Conservation (phyloP, 2,113 vertebrate species). For the Callopanchax toddi region DNA sequence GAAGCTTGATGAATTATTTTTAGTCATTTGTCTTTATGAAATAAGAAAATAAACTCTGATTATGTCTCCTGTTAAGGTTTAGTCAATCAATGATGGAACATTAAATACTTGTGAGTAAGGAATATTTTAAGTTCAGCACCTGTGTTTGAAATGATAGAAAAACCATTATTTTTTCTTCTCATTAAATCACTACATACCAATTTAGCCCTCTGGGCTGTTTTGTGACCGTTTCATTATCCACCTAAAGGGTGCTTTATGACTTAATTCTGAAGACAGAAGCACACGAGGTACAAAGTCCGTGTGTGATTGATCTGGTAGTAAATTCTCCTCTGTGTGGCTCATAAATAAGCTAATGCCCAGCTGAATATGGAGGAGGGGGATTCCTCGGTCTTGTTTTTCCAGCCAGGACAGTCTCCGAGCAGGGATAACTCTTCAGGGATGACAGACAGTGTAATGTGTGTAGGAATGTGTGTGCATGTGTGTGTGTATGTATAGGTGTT, state of each 20-base stretch:
- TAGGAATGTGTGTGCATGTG: constrained; percentile 61
- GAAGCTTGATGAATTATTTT: constrained; percentile 25
- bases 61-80: background rate
- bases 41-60: too few species aligned
- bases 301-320: constrained; percentile 78
- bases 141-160: constrained; percentile 26
- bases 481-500: constrained; percentile 64
- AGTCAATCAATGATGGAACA: background rate
- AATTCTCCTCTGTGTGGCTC: constrained; percentile 71
- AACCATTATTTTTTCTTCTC: constrained; percentile 22
- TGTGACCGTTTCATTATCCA: constrained; percentile 69
- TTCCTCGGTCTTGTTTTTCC: constrained; percentile 73
- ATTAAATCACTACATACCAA: constrained; percentile 65
- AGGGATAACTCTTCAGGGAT: constrained; percentile 77
- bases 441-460: constrained; percentile 73
- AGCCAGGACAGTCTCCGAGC: constrained; percentile 71
- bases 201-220: constrained; percentile 63
- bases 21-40: background rate
- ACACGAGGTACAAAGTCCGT: constrained; percentile 58
- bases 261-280: constrained; percentile 58
- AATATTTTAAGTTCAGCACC: constrained; percentile 8
- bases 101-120: background rate
- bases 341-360: constrained; percentile 78
- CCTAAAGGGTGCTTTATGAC: constrained; percentile 75
- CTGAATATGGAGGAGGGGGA: constrained; percentile 71